A percentile compares a stretch with the other conserved stretches of the same genome.
These are phyloP conservation scores for Rissa tridactyla DNA, from an alignment of 2,113 vertebrate genomes.

Conservation along the genomic window DNA sequence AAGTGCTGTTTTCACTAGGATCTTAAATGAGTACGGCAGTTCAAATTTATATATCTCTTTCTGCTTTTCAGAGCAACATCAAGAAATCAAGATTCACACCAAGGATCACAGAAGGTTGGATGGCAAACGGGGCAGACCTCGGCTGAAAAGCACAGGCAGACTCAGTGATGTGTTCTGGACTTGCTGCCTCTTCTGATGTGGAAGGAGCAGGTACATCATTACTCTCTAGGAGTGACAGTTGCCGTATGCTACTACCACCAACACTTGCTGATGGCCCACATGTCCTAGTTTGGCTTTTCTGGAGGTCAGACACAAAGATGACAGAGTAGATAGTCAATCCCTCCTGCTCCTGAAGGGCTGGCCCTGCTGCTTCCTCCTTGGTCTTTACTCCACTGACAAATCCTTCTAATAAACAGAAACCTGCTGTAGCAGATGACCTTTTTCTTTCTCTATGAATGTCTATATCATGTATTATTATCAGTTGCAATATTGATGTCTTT, in stretches of 20 bases:
- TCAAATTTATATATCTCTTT: not conserved
- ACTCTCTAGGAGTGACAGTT: not conserved
- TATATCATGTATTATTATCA: not conserved
- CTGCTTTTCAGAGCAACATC: not conserved
- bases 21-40: not conserved
- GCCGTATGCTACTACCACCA: not conserved
- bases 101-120: not conserved
- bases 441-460: not conserved
- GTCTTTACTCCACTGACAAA: not conserved
- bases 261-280: accelerated
- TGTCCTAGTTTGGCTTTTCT: not conserved
- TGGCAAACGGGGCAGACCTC: not conserved
- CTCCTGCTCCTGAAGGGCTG: not conserved
- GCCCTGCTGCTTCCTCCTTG: not conserved
- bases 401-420: not conserved
- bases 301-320: not conserved
- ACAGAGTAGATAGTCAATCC: not conserved
- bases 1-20: not conserved
- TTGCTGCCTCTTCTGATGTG: not conserved
- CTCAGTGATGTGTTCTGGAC: not conserved
- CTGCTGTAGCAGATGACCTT: not conserved
- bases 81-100: not conserved
- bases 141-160: not conserved
- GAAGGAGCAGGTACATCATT: not conserved
- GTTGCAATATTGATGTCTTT: not conserved